Conservation (phyloP, 2,113 vertebrate species). For the Nesogale talazaci region DNA sequence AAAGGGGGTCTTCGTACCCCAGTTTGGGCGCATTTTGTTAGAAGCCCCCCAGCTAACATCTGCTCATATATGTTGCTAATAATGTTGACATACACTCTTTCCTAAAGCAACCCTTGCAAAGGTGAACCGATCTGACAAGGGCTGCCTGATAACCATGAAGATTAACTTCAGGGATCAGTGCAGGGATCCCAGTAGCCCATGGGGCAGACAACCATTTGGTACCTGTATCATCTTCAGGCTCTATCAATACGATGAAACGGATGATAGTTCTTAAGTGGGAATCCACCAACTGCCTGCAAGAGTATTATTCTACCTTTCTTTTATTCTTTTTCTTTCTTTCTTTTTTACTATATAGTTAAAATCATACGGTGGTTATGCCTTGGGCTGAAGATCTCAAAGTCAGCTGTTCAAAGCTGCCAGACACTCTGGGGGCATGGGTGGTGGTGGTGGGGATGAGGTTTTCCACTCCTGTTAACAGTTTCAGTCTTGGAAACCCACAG, state of each 20-base stretch:
- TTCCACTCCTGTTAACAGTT: too few relatives aligned
- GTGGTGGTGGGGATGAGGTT: too few relatives aligned
- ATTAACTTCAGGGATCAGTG: background rate
- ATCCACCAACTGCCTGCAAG: background rate
- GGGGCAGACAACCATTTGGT: background rate
- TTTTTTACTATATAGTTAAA: background rate
- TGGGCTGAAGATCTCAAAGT: too few relatives aligned
- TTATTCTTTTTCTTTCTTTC: background rate
- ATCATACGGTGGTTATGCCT: too few relatives aligned
- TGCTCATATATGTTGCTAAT: background rate
- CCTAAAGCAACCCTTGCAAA: background rate
- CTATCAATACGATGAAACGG: background rate
- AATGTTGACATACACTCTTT: background rate
- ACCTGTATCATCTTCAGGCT: background rate
- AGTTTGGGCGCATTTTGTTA: background rate
- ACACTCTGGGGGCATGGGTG: too few relatives aligned
- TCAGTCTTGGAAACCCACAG: too few relatives aligned
- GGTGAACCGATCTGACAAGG: background rate
- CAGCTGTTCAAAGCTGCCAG: too few relatives aligned
- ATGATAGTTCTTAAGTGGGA: constrained; percentile 2
- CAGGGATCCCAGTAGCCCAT: background rate
- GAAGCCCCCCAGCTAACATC: background rate
- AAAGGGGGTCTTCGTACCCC: background rate
- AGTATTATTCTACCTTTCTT: background rate
- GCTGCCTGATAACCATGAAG: background rate